phyloP scores from a whole-genome alignment of 2,888 invertebrate species.

The Ptychoptera albimana region DNA sequence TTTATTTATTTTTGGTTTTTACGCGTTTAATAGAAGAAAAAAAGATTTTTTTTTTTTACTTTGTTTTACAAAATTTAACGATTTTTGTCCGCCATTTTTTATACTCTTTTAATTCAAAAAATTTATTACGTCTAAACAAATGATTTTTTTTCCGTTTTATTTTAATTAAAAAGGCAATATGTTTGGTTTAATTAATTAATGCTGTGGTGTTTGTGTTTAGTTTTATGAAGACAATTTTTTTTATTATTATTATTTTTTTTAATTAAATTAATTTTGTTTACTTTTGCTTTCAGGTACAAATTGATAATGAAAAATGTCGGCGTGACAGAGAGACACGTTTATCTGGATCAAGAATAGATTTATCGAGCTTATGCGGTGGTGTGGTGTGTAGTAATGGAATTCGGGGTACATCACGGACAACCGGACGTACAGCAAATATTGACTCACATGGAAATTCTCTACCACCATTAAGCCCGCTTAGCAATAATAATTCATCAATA shows the following conservation, averaged over 20 bases:
- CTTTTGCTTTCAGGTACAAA: conserved; percentile 24
- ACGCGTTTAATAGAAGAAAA: too few relatives aligned
- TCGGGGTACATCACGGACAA: conserved; percentile 12
- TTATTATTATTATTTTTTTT: background rate
- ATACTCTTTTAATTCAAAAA: too few relatives aligned
- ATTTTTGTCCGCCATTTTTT: too few relatives aligned
- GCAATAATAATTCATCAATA: conserved; percentile 13
- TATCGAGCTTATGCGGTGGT: conserved; percentile 24
- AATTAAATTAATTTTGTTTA: conserved; percentile 5
- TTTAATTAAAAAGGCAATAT: too few relatives aligned
- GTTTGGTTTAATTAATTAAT: too few relatives aligned
- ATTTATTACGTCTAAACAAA: too few relatives aligned
- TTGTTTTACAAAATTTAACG: too few relatives aligned
- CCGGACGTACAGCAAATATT: conserved; percentile 15
- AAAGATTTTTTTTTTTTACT: too few relatives aligned
- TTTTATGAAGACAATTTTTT: background rate
- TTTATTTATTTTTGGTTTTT: too few relatives aligned
- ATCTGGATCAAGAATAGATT: conserved; percentile 23
- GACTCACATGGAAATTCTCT: conserved; percentile 24
- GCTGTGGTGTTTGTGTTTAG: conserved; percentile 1
- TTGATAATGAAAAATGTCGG: conserved; percentile 32
- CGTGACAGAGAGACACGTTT: conserved; percentile 25
- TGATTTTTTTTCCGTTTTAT: too few relatives aligned
- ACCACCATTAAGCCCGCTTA: conserved; percentile 17
- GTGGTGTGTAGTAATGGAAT: conserved; percentile 6